Base-by-base conservation (phyloP, 2,888 invertebrate genomes). In the Cybosia mesomella region DNA sequence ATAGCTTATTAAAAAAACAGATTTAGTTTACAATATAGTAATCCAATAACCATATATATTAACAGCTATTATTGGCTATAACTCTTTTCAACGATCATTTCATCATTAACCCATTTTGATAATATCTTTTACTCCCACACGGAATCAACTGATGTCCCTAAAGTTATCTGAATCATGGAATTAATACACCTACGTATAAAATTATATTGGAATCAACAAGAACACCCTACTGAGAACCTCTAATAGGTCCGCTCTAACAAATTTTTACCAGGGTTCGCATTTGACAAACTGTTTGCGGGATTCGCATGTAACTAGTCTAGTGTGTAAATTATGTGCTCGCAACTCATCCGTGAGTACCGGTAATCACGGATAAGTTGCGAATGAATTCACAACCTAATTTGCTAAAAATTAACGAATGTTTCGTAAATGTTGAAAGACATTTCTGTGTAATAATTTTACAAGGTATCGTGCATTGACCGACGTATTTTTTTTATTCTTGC, bases 211-310 rank as follows among this genome's bases (percentile, higher is more conserved):
- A 49, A 80, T 80, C 80, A 81, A 79, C 75, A 68, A 75, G 68
- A 76, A 74, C 72, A 55, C 73, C 79, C 79, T 64, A 73, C 79
- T 73, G 82, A 61, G 82, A 66, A 59, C 39, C 68, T 74, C 80
- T 81, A 82, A 82, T 82, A 82, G 82, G 82, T 76, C 59, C 68
- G 64, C 58, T 22, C 10, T 55, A 64, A 70, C 28, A 58, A 34
- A 43, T 57, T 65, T 69, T 58, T 28, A 54, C 58, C 24, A 36
- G 15, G 4, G 7, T 60, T 28, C 62, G 21, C 22, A 53, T 60
- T 62, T 11, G 61, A 18, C 58, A 69, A 65, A 69, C 58, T 53
- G 36, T 64, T 64, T 72, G 67, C 74, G 65, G 65, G 39, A 71
- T 64, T 68, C 28, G 28, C 62, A 36, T 55, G 55, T 24, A 43